These are phyloP conservation scores for Chironomus tepperi DNA, from an alignment of 1,140 invertebrate species.

Conservation along the genomic window DNA sequence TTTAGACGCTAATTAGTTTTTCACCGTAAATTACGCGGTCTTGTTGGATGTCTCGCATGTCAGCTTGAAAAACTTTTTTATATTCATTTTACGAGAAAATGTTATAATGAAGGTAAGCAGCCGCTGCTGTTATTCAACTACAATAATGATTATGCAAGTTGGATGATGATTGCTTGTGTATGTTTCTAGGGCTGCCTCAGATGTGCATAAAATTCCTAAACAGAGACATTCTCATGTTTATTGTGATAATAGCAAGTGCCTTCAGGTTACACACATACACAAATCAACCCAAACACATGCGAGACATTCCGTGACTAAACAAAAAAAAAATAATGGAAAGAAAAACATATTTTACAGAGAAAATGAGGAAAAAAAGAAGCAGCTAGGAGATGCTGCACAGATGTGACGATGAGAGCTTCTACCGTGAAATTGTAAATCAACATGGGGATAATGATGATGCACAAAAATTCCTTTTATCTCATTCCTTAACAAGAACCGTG, in stretches of 20 bases:
- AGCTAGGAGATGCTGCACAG: neutral
- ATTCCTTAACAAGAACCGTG: no score
- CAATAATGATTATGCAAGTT: neutral
- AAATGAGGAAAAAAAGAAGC: neutral
- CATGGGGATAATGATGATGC: neutral
- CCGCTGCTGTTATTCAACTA: neutral
- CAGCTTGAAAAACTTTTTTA: neutral
- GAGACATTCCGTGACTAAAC: neutral
- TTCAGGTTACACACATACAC: neutral
- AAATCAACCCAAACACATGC: neutral
- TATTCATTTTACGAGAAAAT: no score
- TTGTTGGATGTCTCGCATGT: neutral
- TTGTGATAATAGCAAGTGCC: constrained; percentile 10
- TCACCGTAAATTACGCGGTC: neutral
- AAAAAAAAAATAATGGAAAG: no score
- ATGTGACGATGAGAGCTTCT: neutral
- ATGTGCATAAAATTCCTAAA: neutral
- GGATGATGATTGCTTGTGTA: neutral
- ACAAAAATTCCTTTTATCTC: no score
- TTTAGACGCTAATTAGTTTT: constrained; percentile 22
- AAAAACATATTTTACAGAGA: neutral
- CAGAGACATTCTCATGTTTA: constrained; percentile 2
- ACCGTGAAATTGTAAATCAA: constrained; percentile 8
- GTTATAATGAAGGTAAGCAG: neutral
- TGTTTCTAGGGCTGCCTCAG: neutral